Evolutionary conservation across 2,888 invertebrate species (phyloP).

Genomic region (Meandrusa payeni): DNA sequence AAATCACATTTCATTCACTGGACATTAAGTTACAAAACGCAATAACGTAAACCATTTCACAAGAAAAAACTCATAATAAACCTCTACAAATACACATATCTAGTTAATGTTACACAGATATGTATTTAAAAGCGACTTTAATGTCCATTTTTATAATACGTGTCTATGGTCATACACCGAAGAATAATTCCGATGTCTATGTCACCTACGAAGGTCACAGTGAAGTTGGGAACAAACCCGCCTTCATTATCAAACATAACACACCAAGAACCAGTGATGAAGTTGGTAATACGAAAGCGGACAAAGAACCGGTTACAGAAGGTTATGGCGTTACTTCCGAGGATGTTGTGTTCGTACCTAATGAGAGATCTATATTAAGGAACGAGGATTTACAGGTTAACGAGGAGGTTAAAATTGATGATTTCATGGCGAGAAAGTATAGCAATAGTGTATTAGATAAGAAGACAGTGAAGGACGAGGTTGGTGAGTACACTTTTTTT

Average conservation of each 20-base stretch:
- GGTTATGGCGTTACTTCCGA: slow-evolving; percentile 26
- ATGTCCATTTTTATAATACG: not conserved
- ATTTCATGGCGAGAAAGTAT: slow-evolving; percentile 33
- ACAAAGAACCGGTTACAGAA: not conserved
- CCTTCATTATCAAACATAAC: not conserved
- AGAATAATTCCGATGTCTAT: slow-evolving; percentile 43
- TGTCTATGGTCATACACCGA: slow-evolving; percentile 26
- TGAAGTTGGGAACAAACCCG: slow-evolving; percentile 22
- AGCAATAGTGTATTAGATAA: slow-evolving; percentile 35
- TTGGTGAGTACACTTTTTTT: slow-evolving; percentile 39
- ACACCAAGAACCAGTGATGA: not conserved
- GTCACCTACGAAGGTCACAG: slow-evolving; percentile 43
- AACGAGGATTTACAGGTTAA: slow-evolving; percentile 31
- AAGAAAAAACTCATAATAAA: no score
- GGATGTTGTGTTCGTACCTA: slow-evolving; percentile 52
- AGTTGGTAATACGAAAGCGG: not conserved
- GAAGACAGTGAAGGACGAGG: slow-evolving; percentile 33
- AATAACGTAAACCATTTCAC: no score
- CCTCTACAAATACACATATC: no score
- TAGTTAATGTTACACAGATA: not conserved
- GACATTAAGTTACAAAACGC: no score
- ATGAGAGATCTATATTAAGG: slow-evolving; percentile 36
- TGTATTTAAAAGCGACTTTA: not conserved
- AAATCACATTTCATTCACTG: no score
- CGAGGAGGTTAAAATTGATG: slow-evolving; percentile 30